Evolutionary conservation across 2,113 vertebrate genomes (phyloP), one percentile per base, ranked within the genome.

Genomic region (Lampris incognitus): DNA sequence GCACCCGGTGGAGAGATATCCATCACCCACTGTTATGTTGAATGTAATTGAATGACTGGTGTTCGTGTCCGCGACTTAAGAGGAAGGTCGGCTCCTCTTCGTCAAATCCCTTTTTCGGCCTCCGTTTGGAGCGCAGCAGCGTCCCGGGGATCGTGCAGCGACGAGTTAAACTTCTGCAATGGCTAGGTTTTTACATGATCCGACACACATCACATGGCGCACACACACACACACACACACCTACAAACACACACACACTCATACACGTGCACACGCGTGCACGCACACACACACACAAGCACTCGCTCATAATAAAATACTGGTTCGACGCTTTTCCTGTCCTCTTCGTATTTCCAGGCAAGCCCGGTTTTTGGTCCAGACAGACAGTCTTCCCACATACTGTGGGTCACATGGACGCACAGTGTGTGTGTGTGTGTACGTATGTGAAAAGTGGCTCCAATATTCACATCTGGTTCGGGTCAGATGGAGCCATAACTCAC

Each of bases 381-480:
- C 9, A 58, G 42, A 54, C 6, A 41, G 39, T 67, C 13, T 41
- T 60, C 49, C 24, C 24, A 24, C 24, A 24, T 24, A 42, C 52
- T 63, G 56, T 44, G 61, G 59, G 11, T 61, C 74, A 49, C 0
- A 51, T 54, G 65, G 13, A 42, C 49, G 11, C 11, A 9, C n/a
- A 69, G n/a, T 50, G 38, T 57, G 52, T 76, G 44, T 36, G 46
- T 37, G 38, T 24, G 72, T 38, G 36, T 42, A 60, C 38, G 9
- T 49, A 44, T 70, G 54, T 68, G 11, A 60, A 71, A n/a, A 3
- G 51, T 66, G 69, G 42, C 52, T 77, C 46, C 24, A 24, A 46
- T 5, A n/a, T 68, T 72, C 79, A 78, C 77, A 74, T 85, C 66
- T 60, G 69, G 54, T 74, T 78, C 52, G 9, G 58, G 74, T 68